Evolutionary conservation across 1,140 invertebrate species (phyloP).

Genomic region (Orussus abietinus): DNA sequence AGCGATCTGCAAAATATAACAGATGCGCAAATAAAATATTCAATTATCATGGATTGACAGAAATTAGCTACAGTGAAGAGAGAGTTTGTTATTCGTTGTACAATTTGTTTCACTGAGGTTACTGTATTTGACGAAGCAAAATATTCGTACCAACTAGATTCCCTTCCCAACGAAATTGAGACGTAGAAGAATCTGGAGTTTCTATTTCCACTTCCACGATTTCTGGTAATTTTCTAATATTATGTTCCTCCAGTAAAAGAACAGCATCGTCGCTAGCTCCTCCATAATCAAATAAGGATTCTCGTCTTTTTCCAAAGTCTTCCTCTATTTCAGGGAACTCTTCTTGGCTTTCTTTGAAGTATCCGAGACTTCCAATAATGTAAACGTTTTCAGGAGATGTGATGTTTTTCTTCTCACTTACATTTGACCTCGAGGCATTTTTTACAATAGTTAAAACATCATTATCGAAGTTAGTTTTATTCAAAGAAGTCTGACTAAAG

Average conservation of each 20-base stretch:
- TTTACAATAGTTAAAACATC: not conserved
- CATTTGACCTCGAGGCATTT: not conserved
- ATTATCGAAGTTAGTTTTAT: not conserved
- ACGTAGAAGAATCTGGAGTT: not conserved
- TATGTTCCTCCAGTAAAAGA: not conserved
- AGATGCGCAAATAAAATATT: not conserved
- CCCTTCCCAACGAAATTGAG: slow-evolving; percentile 1
- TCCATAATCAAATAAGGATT: not conserved
- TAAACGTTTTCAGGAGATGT: slow-evolving; percentile 1
- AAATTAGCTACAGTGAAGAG: too few species aligned
- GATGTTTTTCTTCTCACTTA: too few species aligned
- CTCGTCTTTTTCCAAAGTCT: not conserved
- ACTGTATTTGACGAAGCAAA: not conserved
- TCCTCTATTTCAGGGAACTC: slow-evolving; percentile 4
- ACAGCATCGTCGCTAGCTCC: not conserved
- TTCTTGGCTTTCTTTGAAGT: slow-evolving; percentile 3
- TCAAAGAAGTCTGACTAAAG: too few species aligned
- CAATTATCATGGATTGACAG: too few species aligned
- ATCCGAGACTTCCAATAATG: slow-evolving; percentile 7
- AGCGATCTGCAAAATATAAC: not conserved
- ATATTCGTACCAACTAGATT: not conserved
- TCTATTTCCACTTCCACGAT: not conserved
- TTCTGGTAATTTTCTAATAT: not conserved
- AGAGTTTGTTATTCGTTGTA: too few species aligned
- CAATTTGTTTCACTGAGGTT: too few species aligned